A percentile compares a stretch with the other conserved stretches of the same genome.
Conservation (phyloP, 2,888 invertebrate genomes). For the Drosophila bunnanda region DNA sequence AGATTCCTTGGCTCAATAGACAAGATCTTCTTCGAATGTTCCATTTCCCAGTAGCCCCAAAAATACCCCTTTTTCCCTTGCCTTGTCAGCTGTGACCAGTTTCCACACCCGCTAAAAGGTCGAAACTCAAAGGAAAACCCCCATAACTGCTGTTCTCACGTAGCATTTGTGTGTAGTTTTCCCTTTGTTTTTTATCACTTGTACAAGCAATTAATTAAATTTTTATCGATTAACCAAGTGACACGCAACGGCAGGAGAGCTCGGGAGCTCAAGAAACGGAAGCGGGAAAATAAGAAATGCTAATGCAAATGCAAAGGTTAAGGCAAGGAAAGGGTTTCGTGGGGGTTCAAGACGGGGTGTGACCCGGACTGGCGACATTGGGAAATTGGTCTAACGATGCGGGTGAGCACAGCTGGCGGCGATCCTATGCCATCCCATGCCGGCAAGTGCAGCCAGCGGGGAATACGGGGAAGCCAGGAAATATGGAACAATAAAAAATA, state of each 20-base stretch:
- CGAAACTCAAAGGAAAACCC: background rate
- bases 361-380: slow-evolving; percentile 55
- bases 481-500: slow-evolving; percentile 72
- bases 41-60: background rate
- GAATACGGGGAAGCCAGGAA: slow-evolving; percentile 50
- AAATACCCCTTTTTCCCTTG: background rate
- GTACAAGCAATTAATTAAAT: slow-evolving; percentile 70
- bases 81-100: slow-evolving; percentile 63
- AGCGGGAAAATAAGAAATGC: slow-evolving; percentile 17
- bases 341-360: slow-evolving; percentile 49
- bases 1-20: no score
- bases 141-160: slow-evolving; percentile 8
- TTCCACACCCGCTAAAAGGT: slow-evolving; percentile 5
- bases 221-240: slow-evolving; percentile 70
- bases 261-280: slow-evolving; percentile 16
- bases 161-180: slow-evolving; percentile 26
- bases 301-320: slow-evolving; percentile 3
- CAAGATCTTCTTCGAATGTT: background rate
- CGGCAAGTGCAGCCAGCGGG: slow-evolving; percentile 46
- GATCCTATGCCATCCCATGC: background rate
- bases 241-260: slow-evolving; percentile 36
- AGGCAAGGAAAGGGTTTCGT: background rate
- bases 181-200: slow-evolving; percentile 57
- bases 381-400: slow-evolving; percentile 75
- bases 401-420: slow-evolving; percentile 75